phyloP scores from a whole-genome alignment of 2,888 invertebrate genomes.

The Steromphala cineraria region DNA sequence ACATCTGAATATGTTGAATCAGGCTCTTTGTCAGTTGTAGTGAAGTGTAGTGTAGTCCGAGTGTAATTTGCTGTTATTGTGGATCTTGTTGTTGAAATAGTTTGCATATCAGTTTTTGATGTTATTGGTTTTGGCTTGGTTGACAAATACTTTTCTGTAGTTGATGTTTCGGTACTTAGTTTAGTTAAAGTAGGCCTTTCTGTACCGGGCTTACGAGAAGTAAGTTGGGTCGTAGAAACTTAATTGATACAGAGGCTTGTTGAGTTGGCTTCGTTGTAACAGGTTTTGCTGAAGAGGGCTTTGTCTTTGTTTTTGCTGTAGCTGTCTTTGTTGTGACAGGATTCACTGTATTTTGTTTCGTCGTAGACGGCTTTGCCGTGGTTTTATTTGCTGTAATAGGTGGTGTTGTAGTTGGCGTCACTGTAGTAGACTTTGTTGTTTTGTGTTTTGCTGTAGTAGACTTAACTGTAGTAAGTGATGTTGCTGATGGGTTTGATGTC shows the following conservation, averaged over 20 bases:
- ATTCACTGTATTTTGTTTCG: neutral
- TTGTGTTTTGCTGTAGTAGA: too few relatives aligned
- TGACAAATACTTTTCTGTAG: neutral
- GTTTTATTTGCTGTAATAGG: neutral
- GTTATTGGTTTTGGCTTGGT: neutral
- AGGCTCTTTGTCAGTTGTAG: too few relatives aligned
- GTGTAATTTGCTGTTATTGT: neutral
- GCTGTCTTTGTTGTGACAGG: neutral
- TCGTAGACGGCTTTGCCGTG: neutral
- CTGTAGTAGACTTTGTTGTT: neutral
- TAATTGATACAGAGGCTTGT: too few relatives aligned
- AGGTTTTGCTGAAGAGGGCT: neutral
- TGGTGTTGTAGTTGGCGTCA: neutral
- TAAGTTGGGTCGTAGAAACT: neutral
- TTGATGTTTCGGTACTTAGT: too few relatives aligned
- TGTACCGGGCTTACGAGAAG: too few relatives aligned
- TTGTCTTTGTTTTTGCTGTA: neutral
- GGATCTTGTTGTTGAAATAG: neutral
- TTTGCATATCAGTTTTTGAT: neutral
- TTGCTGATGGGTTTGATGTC: too few relatives aligned
- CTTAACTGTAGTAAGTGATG: neutral
- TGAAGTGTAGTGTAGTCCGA: too few relatives aligned
- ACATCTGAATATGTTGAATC: too few relatives aligned
- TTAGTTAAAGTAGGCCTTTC: too few relatives aligned
- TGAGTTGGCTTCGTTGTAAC: neutral